Evolutionary conservation across 2,888 invertebrate genomes (phyloP).

Genomic region (Taphrorychus bicolor): DNA sequence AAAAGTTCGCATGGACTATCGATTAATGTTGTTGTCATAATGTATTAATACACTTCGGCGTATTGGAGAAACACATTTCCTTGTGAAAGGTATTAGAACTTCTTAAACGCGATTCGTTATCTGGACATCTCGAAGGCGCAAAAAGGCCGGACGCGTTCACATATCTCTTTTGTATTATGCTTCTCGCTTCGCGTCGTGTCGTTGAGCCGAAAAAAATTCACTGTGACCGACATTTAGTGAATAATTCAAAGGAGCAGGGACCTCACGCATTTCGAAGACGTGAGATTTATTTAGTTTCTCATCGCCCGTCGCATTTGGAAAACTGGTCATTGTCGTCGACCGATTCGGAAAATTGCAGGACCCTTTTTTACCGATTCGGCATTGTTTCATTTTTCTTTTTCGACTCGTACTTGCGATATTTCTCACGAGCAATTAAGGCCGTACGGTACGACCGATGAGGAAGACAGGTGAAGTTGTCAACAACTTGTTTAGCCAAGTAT

Average conservation of each 20-base stretch:
- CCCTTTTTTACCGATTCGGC: not conserved
- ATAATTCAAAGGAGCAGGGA: slow-evolving; percentile 43
- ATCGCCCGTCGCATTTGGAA: slow-evolving; percentile 46
- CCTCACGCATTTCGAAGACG: slow-evolving; percentile 54
- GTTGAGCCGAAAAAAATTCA: slow-evolving; percentile 17
- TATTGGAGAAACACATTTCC: not conserved
- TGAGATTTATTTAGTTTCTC: slow-evolving; percentile 56
- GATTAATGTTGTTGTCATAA: slow-evolving; percentile 14
- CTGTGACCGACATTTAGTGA: slow-evolving; percentile 31
- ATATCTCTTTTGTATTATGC: slow-evolving; percentile 16
- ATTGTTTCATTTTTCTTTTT: slow-evolving; percentile 11
- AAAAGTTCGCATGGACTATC: not conserved
- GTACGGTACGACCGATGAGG: not conserved
- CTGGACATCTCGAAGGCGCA: not conserved
- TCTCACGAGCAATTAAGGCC: slow-evolving; percentile 24
- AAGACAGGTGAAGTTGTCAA: slow-evolving; percentile 19
- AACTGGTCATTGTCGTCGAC: slow-evolving; percentile 8
- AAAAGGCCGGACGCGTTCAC: slow-evolving; percentile 4
- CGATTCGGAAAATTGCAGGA: slow-evolving; percentile 19
- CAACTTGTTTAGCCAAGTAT: slow-evolving; percentile 21
- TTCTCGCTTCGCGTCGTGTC: slow-evolving; percentile 15
- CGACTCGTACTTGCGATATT: not conserved
- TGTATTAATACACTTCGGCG: not conserved
- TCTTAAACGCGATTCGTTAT: not conserved
- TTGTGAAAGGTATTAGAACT: not conserved